phyloP scores from a whole-genome alignment of 2,888 invertebrate species.

The Pollenia labialis region DNA sequence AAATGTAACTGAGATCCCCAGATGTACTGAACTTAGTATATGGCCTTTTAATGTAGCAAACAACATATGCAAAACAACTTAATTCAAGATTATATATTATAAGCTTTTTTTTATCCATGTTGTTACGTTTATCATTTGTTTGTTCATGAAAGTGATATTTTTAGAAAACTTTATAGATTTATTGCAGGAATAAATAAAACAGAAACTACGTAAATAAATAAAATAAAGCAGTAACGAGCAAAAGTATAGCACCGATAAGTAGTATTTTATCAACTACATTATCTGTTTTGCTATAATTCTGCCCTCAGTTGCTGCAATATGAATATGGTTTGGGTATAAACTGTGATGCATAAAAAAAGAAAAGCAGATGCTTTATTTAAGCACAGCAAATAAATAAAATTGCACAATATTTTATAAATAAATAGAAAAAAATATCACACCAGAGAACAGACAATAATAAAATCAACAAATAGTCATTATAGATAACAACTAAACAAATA shows the following conservation, averaged over 20 bases:
- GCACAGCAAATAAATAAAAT: slow-evolving; percentile 11
- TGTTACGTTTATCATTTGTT: not conserved
- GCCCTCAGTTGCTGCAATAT: not conserved
- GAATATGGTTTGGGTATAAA: not conserved
- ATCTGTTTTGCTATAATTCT: not conserved
- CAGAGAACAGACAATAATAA: slow-evolving; percentile 44
- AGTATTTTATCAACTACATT: too few relatives aligned
- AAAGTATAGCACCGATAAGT: not conserved
- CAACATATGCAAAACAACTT: slow-evolving; percentile 5
- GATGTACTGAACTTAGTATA: not conserved
- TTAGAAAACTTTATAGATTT: slow-evolving; percentile 12
- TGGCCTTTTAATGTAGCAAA: not conserved
- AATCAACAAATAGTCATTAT: slow-evolving; percentile 18
- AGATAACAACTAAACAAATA: not conserved
- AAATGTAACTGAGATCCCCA: too few relatives aligned
- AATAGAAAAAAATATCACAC: slow-evolving; percentile 3
- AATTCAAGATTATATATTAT: slow-evolving; percentile 19
- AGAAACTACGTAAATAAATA: slow-evolving; percentile 6
- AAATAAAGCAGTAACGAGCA: not conserved
- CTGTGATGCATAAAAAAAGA: slow-evolving; percentile 5
- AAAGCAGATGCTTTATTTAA: slow-evolving; percentile 30
- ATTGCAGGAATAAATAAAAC: slow-evolving; percentile 2
- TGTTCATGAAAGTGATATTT: slow-evolving; percentile 15
- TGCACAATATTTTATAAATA: not conserved
- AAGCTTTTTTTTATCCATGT: too few relatives aligned